Evolutionary conservation across 2,888 invertebrate genomes (phyloP).

Genomic region (Bhutanitis thaidina): DNA sequence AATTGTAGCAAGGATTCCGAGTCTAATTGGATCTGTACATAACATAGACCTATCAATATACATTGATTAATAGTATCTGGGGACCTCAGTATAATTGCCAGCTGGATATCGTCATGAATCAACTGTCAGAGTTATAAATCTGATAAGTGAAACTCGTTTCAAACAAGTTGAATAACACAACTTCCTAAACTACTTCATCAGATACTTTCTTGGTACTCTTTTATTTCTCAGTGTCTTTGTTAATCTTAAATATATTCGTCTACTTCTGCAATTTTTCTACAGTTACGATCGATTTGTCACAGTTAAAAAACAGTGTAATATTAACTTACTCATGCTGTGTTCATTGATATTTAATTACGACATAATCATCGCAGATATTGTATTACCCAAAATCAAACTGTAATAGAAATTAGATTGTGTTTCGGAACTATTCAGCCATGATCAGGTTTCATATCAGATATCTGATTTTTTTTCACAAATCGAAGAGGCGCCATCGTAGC

Average conservation of each 20-base stretch:
- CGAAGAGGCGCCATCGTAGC: conserved; percentile 57
- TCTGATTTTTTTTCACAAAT: conserved; percentile 39
- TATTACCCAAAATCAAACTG: conserved; percentile 38
- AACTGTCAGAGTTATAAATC: conserved; percentile 69
- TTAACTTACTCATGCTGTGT: not conserved
- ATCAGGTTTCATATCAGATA: conserved; percentile 48
- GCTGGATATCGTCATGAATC: conserved; percentile 68
- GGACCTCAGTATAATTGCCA: conserved; percentile 70
- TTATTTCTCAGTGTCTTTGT: not conserved
- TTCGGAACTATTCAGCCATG: conserved; percentile 55
- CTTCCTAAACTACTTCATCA: conserved; percentile 15
- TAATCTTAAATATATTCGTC: too few relatives aligned
- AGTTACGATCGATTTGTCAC: too few relatives aligned
- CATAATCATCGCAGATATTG: conserved; percentile 15
- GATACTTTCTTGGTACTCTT: conserved; percentile 9
- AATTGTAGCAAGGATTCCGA: conserved; percentile 65
- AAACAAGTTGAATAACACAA: conserved; percentile 43
- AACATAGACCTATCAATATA: conserved; percentile 69
- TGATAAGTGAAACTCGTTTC: conserved; percentile 64
- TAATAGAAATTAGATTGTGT: conserved; percentile 49
- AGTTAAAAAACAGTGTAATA: too few relatives aligned
- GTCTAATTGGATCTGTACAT: conserved; percentile 73
- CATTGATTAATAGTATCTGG: conserved; percentile 73
- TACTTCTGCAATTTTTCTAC: too few relatives aligned
- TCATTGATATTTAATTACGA: not conserved